These are phyloP conservation scores for Halesus radiatus DNA, from an alignment of 1,140 invertebrate species.

Conservation along the genomic window DNA sequence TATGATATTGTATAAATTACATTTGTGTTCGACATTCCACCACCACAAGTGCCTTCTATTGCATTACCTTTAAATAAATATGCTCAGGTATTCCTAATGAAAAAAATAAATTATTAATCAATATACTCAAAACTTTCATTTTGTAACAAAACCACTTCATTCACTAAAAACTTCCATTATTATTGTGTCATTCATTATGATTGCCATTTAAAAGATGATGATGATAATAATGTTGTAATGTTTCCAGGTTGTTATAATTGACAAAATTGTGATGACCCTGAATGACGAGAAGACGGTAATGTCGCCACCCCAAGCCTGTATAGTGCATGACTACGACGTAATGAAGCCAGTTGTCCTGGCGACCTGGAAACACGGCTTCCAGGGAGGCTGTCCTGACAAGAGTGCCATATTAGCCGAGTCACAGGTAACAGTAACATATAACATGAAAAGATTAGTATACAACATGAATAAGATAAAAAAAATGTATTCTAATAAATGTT, in stretches of 20 bases:
- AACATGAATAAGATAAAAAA: conserved; percentile 33
- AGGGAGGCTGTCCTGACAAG: conserved; percentile 93
- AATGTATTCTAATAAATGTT: not conserved
- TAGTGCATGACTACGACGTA: conserved; percentile 91
- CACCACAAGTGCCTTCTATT: too few species aligned
- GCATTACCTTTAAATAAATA: too few species aligned
- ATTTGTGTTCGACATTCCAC: too few species aligned
- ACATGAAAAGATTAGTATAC: too few species aligned
- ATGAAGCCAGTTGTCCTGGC: conserved; percentile 96
- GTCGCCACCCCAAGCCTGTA: conserved; percentile 81
- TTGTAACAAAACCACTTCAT: too few species aligned
- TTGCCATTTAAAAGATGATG: too few species aligned
- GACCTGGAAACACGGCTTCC: conserved; percentile 97
- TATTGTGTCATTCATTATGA: too few species aligned
- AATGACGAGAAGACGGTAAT: conserved; percentile 80
- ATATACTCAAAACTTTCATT: too few species aligned
- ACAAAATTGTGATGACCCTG: conserved; percentile 88
- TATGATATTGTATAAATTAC: too few species aligned
- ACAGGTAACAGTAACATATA: conserved; percentile 74
- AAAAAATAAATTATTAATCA: too few species aligned
- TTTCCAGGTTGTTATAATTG: conserved; percentile 87
- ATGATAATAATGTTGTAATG: not conserved
- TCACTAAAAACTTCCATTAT: too few species aligned
- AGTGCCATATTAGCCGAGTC: conserved; percentile 94
- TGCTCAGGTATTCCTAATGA: too few species aligned